phyloP scores from a whole-genome alignment of 2,888 invertebrate genomes.

The Glyphotaelius pellucidus region DNA sequence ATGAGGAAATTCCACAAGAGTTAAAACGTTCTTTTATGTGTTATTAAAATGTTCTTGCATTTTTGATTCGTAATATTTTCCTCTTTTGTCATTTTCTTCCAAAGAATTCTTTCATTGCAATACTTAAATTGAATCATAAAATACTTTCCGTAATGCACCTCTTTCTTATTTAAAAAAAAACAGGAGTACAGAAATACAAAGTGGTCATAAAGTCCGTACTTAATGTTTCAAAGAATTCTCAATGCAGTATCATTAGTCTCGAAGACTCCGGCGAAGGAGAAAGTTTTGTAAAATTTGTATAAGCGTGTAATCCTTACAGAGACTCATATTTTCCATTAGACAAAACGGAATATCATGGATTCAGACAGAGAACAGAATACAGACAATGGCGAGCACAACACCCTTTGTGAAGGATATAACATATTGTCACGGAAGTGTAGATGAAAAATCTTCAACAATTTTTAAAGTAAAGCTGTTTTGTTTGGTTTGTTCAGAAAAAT shows the following conservation, averaged over 20 bases:
- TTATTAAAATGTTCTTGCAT: neutral
- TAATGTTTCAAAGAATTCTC: constrained; percentile 30
- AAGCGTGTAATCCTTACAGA: constrained; percentile 40
- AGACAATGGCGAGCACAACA: constrained; percentile 34
- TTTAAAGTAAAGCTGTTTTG: neutral
- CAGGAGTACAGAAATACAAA: constrained; percentile 18
- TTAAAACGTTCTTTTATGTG: neutral
- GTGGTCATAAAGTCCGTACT: constrained; percentile 31
- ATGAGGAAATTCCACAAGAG: neutral
- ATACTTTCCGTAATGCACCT: neutral
- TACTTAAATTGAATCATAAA: neutral
- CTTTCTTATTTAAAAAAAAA: neutral
- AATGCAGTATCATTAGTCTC: constrained; percentile 43
- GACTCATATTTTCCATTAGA: constrained; percentile 46
- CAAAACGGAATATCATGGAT: constrained; percentile 42
- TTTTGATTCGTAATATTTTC: neutral
- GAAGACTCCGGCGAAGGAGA: neutral
- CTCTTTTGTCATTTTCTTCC: neutral
- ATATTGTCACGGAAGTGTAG: constrained; percentile 41
- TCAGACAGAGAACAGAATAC: neutral
- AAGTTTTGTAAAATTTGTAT: constrained; percentile 43
- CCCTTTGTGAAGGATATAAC: constrained; percentile 42
- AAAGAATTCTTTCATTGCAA: neutral
- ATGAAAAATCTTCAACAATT: constrained; percentile 31
- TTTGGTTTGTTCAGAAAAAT: neutral